phyloP scores from a whole-genome alignment of 1,140 invertebrate genomes.

The Nymphalis io region DNA sequence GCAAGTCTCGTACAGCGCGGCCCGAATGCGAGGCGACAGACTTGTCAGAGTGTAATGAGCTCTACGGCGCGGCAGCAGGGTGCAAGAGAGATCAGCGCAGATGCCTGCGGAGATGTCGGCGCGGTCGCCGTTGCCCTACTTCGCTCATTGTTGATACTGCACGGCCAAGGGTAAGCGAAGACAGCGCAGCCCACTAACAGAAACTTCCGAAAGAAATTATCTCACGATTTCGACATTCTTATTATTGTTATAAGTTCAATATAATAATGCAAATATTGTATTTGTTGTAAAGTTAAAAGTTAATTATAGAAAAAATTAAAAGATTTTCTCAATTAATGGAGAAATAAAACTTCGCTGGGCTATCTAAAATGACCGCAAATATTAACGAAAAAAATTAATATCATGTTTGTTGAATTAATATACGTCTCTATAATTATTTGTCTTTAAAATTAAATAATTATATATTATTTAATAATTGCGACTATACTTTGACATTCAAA shows the following conservation, averaged over 20 bases:
- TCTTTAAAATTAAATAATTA: no score
- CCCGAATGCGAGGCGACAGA: background rate
- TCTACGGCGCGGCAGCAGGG: background rate
- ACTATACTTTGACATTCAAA: no score
- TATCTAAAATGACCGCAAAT: no score
- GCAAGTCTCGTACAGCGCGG: background rate
- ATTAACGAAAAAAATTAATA: no score
- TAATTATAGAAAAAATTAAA: no score
- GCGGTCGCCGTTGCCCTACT: background rate
- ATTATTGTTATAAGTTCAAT: background rate
- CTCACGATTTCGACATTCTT: background rate
- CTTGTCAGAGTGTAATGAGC: background rate
- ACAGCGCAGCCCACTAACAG: background rate
- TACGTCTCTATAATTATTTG: no score
- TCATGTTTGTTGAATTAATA: no score
- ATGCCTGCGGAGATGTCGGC: background rate
- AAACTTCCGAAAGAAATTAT: background rate
- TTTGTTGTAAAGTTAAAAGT: no score
- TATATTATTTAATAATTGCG: no score
- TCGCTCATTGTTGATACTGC: conserved; percentile 6
- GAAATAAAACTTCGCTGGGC: no score
- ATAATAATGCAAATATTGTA: no score
- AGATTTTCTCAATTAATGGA: no score
- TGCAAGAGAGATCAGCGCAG: background rate
- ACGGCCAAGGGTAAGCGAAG: conserved; percentile 13